These are phyloP conservation scores for Drosophila pseudotakahashii DNA, from an alignment of 2,888 invertebrate genomes.

Conservation along the genomic window DNA sequence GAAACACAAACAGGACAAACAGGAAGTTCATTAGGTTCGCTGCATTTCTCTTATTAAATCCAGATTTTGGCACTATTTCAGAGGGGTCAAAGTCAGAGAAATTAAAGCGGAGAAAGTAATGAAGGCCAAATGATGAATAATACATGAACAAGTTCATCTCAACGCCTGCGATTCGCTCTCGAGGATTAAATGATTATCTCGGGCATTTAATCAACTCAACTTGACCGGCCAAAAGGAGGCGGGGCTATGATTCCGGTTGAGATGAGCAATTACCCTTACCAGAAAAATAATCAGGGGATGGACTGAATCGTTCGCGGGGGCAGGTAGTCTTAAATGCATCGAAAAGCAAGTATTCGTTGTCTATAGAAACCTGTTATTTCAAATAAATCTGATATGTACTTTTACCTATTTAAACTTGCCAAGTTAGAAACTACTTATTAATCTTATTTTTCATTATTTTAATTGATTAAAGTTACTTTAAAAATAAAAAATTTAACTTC, in stretches of 20 bases:
- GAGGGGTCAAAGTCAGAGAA: conserved; percentile 10
- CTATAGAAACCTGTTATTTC: background rate
- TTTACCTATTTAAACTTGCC: no score
- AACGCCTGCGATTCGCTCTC: conserved; percentile 32
- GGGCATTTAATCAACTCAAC: conserved; percentile 49
- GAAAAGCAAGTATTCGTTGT: background rate
- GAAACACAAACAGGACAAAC: conserved; percentile 45
- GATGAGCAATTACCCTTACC: conserved; percentile 62
- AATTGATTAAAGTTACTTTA: no score
- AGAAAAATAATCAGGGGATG: conserved; percentile 6
- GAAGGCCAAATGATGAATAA: conserved; percentile 65
- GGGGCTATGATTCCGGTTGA: background rate
- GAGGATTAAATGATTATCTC: conserved; percentile 73
- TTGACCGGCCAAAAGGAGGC: conserved; percentile 27
- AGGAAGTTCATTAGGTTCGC: conserved; percentile 79
- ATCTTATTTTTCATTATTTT: no score
- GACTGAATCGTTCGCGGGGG: background rate
- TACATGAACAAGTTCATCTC: conserved; percentile 59
- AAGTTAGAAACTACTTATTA: no score
- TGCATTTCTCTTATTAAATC: conserved; percentile 73
- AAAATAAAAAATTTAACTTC: no score
- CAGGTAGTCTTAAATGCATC: background rate
- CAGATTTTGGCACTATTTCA: conserved; percentile 49
- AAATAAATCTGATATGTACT: no score
- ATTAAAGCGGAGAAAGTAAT: conserved; percentile 43